Evolutionary conservation across 2,888 invertebrate species (phyloP), one percentile per base, ranked within the genome.

Genomic region (Bibio marci): DNA sequence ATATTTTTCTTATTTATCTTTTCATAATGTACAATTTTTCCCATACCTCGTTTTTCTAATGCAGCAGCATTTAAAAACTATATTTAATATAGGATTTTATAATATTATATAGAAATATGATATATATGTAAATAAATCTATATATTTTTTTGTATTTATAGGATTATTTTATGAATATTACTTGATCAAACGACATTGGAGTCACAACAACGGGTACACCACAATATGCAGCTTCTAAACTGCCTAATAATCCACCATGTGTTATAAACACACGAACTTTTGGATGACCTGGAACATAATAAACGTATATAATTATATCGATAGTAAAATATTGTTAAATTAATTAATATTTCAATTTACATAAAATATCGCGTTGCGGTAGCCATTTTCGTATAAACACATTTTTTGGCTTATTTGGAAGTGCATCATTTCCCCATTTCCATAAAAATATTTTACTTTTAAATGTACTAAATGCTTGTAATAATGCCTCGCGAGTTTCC

Each of bases 201-300:
- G 78, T 67, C 1, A 70, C 60, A 8, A 79, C 54, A 39, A 76
- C 63, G 0, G 79, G 76, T 8, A 76, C 71, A 5, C 74, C 78
- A 44, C 70, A 70, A 47, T 71, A 67, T 2, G 70, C 67, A 0
- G 76, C 71, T 54, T 81, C 82, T 2, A 76, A 70, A 25, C 72
- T 55, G 38, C 80, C 76, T 48, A 81, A 65, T 49, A 80, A 69
- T 1, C 82, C 83, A 1, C 75, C 80, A 52, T 83, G 82, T 0
- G 76, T 73, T 46, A 82, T 66, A 49, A 78, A 80, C 1, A 71
- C 72, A 40, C 69, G 58, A 1, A 79, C 69, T 47, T 79, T 79
- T 1, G 73, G 74, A 53, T 82, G 80, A 33, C 38, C 34, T 28
- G n/a, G n/a, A n/a, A n/a, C n/a, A n/a, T n/a, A n/a, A n/a, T n/a